Conservation (phyloP, 2,113 vertebrate genomes). For the Callocephalon fimbriatum region DNA sequence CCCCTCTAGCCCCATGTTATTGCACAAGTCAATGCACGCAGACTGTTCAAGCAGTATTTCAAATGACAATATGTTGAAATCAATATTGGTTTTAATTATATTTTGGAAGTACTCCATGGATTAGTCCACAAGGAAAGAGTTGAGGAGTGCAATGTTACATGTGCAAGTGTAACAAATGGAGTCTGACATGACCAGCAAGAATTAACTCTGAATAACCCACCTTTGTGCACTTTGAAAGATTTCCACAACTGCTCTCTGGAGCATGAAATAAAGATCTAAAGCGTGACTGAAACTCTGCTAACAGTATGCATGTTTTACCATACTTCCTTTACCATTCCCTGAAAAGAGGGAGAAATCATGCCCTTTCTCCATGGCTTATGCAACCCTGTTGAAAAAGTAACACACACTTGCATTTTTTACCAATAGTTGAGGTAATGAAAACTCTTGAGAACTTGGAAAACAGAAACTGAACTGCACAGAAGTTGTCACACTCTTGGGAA, state of each 20-base stretch:
- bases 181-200: not conserved
- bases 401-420: not conserved
- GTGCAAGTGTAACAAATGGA: not conserved
- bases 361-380: not conserved
- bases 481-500: not conserved
- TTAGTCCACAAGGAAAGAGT: not conserved
- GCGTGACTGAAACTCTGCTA: not conserved
- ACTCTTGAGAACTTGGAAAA: not conserved
- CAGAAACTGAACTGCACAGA: not conserved
- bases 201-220: not conserved
- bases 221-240: not conserved
- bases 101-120: not conserved
- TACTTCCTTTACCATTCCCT: not conserved
- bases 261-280: not conserved
- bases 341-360: not conserved
- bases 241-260: not conserved
- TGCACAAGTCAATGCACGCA: not conserved
- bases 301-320: not conserved
- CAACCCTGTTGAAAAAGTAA: not conserved
- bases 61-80: not conserved
- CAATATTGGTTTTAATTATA: not conserved
- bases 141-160: not conserved
- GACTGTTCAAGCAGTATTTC: not conserved
- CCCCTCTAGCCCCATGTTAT: rapidly evolving
- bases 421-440: not conserved